Percentiles rank a stretch among this genome's conserved stretches.
These are phyloP conservation scores for Lordiphosa collinella DNA, from an alignment of 1,140 invertebrate genomes.

Conservation along the genomic window DNA sequence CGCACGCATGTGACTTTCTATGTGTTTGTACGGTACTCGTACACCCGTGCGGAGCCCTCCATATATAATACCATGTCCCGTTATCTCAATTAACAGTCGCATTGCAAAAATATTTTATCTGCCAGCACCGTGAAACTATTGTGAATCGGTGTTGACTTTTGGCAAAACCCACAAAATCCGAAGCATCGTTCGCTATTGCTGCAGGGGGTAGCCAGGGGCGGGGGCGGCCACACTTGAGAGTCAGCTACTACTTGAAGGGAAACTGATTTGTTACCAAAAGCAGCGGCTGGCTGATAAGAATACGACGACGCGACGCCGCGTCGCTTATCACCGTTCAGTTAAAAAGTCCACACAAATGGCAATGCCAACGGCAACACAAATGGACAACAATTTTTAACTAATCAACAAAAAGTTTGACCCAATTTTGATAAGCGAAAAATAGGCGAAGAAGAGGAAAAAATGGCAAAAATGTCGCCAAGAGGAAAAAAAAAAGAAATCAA, in stretches of 20 bases:
- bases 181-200: no score
- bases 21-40: neutral
- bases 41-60: neutral
- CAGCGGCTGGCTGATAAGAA: conserved; percentile 1
- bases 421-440: conserved; percentile 58
- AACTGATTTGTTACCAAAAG: conserved; percentile 42
- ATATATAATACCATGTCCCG: conserved; percentile 42
- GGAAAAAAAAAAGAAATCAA: conserved; percentile 22
- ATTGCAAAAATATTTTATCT: conserved; percentile 58
- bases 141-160: conserved; percentile 37
- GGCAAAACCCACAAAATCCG: conserved; percentile 11
- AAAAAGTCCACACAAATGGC: neutral
- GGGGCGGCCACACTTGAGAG: conserved; percentile 20
- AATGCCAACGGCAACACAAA: conserved; percentile 24
- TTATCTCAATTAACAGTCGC: conserved; percentile 44
- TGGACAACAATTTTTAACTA: conserved; percentile 31
- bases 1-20: conserved; percentile 29
- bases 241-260: conserved; percentile 23
- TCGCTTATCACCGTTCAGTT: conserved; percentile 19
- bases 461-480: neutral
- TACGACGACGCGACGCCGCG: neutral
- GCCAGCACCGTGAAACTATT: conserved; percentile 29
- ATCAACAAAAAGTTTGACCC: conserved; percentile 63
- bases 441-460: conserved; percentile 6
- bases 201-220: neutral